Evolutionary conservation across 2,888 invertebrate genomes (phyloP), one percentile per base, ranked within the genome.

Genomic region (Plagiodera versicolora): DNA sequence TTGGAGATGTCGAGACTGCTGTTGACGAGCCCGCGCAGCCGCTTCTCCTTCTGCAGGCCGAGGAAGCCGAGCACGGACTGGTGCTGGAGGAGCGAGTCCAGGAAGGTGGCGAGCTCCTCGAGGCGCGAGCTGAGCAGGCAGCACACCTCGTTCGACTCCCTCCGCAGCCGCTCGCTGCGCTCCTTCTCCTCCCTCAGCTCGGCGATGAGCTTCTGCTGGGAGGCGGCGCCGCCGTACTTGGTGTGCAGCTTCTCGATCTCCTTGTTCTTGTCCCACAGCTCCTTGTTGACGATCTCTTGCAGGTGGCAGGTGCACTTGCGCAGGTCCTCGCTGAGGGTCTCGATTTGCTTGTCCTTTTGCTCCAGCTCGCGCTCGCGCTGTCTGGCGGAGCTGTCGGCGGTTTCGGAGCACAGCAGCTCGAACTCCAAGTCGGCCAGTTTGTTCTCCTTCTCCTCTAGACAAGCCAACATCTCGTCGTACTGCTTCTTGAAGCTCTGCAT

Each of bases 61-160:
- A 85, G 69, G 45, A 83, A 80, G 16, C 83, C 83, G 8, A 84
- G 67, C n/a, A 84, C 83, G 71, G 80, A 84, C 82, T 86, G 86
- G 69, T 87, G 85, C 59, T 84, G 83, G 19, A 89, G 76, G 32
- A 89, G 77, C 60, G 87, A 86, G 67, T 88, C 87, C 67, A 89
- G 77, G 73, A 89, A 89, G 70, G 83, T 82, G 0, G 88, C 86
- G 61, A 89, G 77, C 69, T 89, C 89, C 77, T 88, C 87, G 52
- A 89, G 78, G 32, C 88, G 82, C 3, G 81, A 82, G 19, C 86
- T 85, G 46, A 89, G 76, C 58, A 87, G 72, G 57, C 77, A 68
- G 64, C 83, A 83, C 10, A 82, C 79, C 61, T 82, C 79, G 51
- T 76, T 75, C 1, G 80, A 75, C 66, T 83, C 81, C 10, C 68